These are phyloP conservation scores for Andrena bicolor DNA, from an alignment of 2,888 invertebrate species.

Conservation along the genomic window DNA sequence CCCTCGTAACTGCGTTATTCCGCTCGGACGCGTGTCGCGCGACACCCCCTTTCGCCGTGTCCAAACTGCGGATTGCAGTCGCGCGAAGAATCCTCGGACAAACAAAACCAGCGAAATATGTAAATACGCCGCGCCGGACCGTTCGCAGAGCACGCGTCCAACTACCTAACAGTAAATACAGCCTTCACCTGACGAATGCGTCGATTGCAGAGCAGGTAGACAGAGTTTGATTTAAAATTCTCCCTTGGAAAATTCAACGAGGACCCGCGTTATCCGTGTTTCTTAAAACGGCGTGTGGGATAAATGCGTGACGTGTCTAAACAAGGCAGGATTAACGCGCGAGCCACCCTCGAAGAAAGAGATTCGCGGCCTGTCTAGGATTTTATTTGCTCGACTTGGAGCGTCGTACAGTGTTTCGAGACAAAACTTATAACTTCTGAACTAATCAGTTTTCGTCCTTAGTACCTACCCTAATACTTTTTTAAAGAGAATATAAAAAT, in stretches of 20 bases:
- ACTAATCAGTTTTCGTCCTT: no score
- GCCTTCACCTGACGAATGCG: background rate
- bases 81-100: background rate
- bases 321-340: no score
- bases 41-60: background rate
- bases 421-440: no score
- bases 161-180: constrained; percentile 1
- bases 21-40: background rate
- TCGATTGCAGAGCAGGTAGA: background rate
- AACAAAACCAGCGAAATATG: background rate
- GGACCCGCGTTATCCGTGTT: no score
- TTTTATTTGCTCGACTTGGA: constrained; percentile 66
- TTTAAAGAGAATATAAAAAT: no score
- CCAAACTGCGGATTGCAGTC: background rate
- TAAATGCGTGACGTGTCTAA: no score
- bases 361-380: constrained; percentile 33
- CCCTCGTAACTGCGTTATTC: background rate
- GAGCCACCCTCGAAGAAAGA: background rate
- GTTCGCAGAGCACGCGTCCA: background rate
- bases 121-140: no score
- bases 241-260: background rate
- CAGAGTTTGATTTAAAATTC: background rate
- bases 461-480: no score
- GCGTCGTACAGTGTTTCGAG: no score
- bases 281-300: no score